A percentile compares a stretch with the other conserved stretches of the same genome.
These are phyloP conservation scores for Oreochromis aureus DNA, from an alignment of 2,113 vertebrate species.

Conservation along the genomic window DNA sequence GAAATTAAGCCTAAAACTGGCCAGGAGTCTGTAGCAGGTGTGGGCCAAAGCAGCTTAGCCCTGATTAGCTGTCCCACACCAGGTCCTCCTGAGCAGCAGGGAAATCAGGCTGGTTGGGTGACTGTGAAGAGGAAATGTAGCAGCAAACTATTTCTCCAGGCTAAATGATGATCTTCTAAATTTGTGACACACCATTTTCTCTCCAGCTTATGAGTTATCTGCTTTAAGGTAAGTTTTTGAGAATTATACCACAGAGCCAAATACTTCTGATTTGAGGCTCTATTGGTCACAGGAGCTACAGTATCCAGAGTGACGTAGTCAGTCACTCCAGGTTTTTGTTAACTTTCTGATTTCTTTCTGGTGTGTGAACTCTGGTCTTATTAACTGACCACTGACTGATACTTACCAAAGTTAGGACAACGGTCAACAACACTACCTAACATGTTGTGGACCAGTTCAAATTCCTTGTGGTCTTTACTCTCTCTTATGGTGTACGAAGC, in stretches of 20 bases:
- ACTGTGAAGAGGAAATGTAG: neutral
- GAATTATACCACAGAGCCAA: rapidly evolving
- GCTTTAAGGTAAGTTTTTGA: rapidly evolving
- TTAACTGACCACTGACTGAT: rapidly evolving
- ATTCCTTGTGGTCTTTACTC: neutral
- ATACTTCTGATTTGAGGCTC: rapidly evolving
- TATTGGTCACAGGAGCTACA: rapidly evolving
- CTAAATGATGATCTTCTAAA: neutral
- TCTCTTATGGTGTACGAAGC: rapidly evolving
- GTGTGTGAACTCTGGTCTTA: neutral
- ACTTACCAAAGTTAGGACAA: neutral
- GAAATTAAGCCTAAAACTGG: neutral
- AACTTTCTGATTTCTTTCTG: rapidly evolving
- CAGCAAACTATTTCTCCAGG: neutral
- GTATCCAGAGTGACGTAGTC: rapidly evolving
- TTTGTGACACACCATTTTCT: rapidly evolving
- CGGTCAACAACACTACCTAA: rapidly evolving
- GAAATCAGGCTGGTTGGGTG: neutral
- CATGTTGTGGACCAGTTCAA: neutral
- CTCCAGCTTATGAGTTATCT: rapidly evolving
- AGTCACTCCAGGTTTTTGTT: neutral
- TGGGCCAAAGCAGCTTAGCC: rapidly evolving
- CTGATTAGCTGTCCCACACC: neutral
- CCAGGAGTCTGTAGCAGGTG: neutral
- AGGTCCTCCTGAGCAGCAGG: neutral